Conservation (phyloP, 2,113 vertebrate species). For the Athene cunicularia region DNA sequence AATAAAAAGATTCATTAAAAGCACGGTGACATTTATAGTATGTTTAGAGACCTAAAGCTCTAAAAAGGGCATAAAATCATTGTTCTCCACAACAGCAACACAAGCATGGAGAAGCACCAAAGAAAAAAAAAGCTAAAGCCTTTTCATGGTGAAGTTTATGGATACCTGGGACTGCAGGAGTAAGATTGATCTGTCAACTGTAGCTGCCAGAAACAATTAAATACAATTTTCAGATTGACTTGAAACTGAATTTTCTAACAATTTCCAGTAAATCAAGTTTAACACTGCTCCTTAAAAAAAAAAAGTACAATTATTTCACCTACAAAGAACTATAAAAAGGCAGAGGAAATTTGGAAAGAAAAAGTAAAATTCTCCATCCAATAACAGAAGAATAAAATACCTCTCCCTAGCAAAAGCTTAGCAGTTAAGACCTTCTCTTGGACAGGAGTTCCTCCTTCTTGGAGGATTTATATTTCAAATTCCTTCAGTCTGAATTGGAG, state of each 20-base stretch:
- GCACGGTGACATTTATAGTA: neutral
- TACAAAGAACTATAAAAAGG: neutral
- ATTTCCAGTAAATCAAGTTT: neutral
- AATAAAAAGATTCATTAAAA: neutral
- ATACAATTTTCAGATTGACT: neutral
- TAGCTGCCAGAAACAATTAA: neutral
- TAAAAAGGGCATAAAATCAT: neutral
- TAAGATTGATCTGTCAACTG: neutral
- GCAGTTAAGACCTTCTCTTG: neutral
- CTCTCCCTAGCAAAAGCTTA: neutral
- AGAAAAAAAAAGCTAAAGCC: neutral
- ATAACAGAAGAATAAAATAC: neutral
- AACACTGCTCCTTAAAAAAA: neutral
- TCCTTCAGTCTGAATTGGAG: neutral
- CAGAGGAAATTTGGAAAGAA: neutral
- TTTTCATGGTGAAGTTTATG: neutral
- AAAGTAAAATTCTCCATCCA: neutral
- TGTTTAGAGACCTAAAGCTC: neutral
- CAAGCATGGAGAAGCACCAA: neutral
- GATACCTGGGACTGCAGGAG: neutral
- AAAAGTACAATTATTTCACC: neutral
- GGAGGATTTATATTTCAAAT: neutral
- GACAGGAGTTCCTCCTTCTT: neutral
- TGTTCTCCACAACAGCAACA: neutral
- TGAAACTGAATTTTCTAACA: neutral